Base-by-base conservation (phyloP, 2,113 vertebrate genomes). In the Rhadina sibilatrix region DNA sequence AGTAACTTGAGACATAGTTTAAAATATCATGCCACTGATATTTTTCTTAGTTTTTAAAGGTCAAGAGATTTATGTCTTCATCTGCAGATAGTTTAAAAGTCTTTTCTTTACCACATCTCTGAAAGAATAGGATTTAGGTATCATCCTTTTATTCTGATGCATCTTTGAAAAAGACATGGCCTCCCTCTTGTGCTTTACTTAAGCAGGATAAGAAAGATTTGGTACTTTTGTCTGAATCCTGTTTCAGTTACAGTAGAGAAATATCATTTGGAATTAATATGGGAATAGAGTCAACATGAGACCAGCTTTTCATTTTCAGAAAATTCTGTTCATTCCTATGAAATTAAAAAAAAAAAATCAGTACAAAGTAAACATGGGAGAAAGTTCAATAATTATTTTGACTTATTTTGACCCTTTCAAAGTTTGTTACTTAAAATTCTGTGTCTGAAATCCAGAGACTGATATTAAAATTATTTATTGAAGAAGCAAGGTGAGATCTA, bases 401-500 rank as follows among this genome's bases (percentile, higher is more conserved):
- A 28, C 57, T 68, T 30, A 56, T 40, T 40, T 40, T 15, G 40
- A 20, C 12, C 52, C 47, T 59, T 66, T 83, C 27, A 44, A 82
- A 87, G 28, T 44, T 82, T 65, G 21, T 95, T 71, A 70, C 52
- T 71, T 91, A 69, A 5, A 69, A 84, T 70, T 77, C 25, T 77
- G n/a, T 15, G 12, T 72, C 61, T 94, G 72, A 91, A 96, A 91
- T 91, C 44, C 15, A 42, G 96, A 87, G n/a, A 20, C 31, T 82
- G 33, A 80, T 81, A 22, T 37, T 85, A 70, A 82, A 87, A 90
- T 89, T 37, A 92, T 37, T 52, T 86, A 31, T 28, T 75, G 71
- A 92, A 69, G 38, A 30, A 81, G 49, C 28, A 65, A 85, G 30
- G 79, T 72, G 64, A 82, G 27, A 68, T 22, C 66, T 37, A 85